These are phyloP conservation scores for Nipponacmea schrenckii DNA, from an alignment of 2,888 invertebrate species.

Conservation along the genomic window DNA sequence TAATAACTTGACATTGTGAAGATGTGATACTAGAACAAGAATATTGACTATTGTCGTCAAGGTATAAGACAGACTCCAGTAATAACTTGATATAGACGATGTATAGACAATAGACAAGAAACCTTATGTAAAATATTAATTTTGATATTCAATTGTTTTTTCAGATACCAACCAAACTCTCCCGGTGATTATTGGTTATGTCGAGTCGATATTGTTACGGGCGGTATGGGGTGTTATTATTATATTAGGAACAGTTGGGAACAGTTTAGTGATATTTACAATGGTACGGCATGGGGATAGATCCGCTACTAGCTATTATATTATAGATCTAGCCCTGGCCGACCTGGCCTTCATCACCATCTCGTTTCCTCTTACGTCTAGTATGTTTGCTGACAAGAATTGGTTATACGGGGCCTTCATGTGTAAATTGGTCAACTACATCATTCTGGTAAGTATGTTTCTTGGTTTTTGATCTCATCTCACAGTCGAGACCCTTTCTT, in stretches of 20 bases:
- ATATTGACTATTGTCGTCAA: too few species aligned
- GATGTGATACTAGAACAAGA: too few species aligned
- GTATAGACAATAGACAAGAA: too few species aligned
- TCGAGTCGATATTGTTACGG: constrained; percentile 38
- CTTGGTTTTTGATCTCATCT: too few species aligned
- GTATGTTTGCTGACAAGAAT: constrained; percentile 44
- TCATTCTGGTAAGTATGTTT: constrained; percentile 57
- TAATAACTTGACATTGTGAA: too few species aligned
- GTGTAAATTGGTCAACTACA: constrained; percentile 58
- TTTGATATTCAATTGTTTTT: background rate
- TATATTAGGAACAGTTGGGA: constrained; percentile 52
- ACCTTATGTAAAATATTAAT: too few species aligned
- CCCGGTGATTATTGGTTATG: background rate
- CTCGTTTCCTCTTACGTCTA: constrained; percentile 56
- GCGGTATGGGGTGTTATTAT: constrained; percentile 50
- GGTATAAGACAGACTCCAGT: too few species aligned
- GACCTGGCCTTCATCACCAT: constrained; percentile 60
- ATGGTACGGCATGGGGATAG: constrained; percentile 54
- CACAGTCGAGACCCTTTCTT: constrained; percentile 6
- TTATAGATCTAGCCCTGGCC: constrained; percentile 60
- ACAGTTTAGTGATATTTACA: constrained; percentile 58
- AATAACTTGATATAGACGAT: too few species aligned
- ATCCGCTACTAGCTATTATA: constrained; percentile 59
- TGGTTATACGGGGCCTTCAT: constrained; percentile 57
- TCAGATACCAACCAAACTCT: background rate